Evolutionary conservation across 2,797 vertebrate genomes (phyloP).

Genomic region (Danionella dracula): DNA sequence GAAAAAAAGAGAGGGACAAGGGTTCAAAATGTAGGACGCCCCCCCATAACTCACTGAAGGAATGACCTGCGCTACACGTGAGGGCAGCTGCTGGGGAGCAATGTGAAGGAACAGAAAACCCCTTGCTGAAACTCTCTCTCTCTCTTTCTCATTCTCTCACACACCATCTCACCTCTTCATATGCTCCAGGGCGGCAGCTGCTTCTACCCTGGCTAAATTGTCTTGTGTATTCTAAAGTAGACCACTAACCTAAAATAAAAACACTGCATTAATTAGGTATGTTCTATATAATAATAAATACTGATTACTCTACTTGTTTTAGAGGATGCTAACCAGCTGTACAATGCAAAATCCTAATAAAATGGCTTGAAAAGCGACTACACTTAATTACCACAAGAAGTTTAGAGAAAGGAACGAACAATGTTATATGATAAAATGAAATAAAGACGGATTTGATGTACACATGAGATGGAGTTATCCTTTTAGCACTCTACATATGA

Average conservation of each 20-base stretch:
- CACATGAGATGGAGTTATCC: too few species aligned
- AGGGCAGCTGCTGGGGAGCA: conserved; percentile 26
- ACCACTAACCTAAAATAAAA: conserved; percentile 25
- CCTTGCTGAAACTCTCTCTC: conserved; percentile 13
- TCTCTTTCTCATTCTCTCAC: not conserved
- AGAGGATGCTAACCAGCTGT: conserved; percentile 7
- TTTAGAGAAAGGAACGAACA: too few species aligned
- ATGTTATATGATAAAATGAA: too few species aligned
- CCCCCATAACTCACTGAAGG: conserved; percentile 36
- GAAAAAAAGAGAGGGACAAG: too few species aligned
- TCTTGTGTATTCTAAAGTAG: conserved; percentile 26
- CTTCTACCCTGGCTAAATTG: not conserved
- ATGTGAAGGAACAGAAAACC: conserved; percentile 13
- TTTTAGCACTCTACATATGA: too few species aligned
- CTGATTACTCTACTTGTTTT: not conserved
- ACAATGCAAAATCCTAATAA: not conserved
- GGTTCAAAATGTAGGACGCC: conserved; percentile 45
- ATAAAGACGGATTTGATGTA: too few species aligned
- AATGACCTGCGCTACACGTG: conserved; percentile 33
- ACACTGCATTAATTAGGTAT: conserved; percentile 17
- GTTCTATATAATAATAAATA: not conserved
- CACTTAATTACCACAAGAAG: too few species aligned
- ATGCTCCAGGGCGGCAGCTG: not conserved
- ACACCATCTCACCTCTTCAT: conserved; percentile 23
- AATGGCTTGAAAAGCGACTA: too few species aligned